Base-by-base conservation (phyloP, 2,113 vertebrate species). In the Typhlomys cinereus region DNA sequence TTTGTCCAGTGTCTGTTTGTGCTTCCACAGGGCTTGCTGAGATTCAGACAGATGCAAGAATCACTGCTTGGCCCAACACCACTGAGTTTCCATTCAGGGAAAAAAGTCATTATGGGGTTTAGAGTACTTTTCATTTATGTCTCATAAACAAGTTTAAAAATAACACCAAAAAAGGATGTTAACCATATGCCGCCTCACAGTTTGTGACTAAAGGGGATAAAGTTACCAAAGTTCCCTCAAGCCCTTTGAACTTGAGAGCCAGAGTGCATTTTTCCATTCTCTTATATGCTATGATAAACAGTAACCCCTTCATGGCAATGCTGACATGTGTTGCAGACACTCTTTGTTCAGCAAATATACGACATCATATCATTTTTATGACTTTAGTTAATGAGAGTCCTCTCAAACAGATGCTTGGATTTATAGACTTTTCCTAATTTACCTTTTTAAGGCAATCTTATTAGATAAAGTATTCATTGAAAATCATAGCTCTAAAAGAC, bases 121-220 rank as follows among this genome's bases (percentile, higher is more conserved):
- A 95, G 84, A 97, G 95, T 95, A 89, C 89, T 93, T 85, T 94
- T 74, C 80, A 94, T 97, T 97, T 96, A 70, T 97, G 92, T 92
- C 84, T 96, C 94, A 97, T 94, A 98, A 97, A 96, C 87, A 96
- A 95, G 36, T 95, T 97, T 93, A 97, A 96, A 97, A 98, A 97
- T 95, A 98, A 97, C 97, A 96, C 90, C 81, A 95, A 97, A 94
- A 95, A 94, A 92, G 95, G 87, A 90, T 97, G 46, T 44, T 95
- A 97, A 96, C 82, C 94, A 95, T 96, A 97, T 93, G 95, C 41
- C 41, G 15, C 86, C 90, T 89, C 89, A 34, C 50, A 94, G 84
- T 96, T 96, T 95, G 83, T 83, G 79, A 96, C 92, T 96, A 88
- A 84, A 85, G 80, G 64, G 85, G 94, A 94, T 96, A 89, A 84